Evolutionary conservation across 37 sponge, comb jelly and placozoan genomes (phyloP).

Genomic region (Diacarnus erythraeanus): DNA sequence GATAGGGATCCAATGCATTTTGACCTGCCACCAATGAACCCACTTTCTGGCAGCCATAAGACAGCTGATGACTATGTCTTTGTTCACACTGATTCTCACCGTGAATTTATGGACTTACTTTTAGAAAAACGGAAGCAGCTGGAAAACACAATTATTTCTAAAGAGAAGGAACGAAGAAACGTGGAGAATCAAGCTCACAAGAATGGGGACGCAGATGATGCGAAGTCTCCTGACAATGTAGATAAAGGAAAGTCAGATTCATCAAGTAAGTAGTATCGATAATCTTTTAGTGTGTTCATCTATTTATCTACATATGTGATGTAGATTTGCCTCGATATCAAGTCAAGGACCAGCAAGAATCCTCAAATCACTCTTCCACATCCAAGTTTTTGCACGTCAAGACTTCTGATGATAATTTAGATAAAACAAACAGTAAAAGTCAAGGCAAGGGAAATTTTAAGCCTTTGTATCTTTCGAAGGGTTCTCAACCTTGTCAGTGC

Average conservation of each 20-base stretch:
- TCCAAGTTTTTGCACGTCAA: background rate
- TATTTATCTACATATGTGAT: background rate
- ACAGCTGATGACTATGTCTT: slow-evolving; percentile 18
- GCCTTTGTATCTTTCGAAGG: slow-evolving; percentile 25
- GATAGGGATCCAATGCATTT: background rate
- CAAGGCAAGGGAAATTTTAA: background rate
- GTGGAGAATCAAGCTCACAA: background rate
- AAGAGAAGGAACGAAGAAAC: slow-evolving; percentile 1
- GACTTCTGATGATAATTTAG: background rate
- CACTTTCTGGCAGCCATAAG: background rate
- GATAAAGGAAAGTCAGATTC: no score
- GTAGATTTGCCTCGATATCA: slow-evolving; percentile 7
- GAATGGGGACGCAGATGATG: no score
- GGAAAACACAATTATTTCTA: slow-evolving; percentile 8
- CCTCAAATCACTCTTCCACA: background rate
- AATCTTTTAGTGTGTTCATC: background rate
- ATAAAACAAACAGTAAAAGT: background rate
- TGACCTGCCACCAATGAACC: background rate
- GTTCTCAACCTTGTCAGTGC: slow-evolving; percentile 55
- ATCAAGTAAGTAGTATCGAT: no score
- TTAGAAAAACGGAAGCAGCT: slow-evolving; percentile 46
- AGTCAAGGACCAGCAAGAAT: slow-evolving; percentile 9
- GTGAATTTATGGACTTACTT: slow-evolving; percentile 58
- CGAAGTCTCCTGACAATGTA: no score
- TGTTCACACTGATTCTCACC: slow-evolving; percentile 37